Conservation (phyloP, 2,888 invertebrate species). For the Podabrus alpinus region DNA sequence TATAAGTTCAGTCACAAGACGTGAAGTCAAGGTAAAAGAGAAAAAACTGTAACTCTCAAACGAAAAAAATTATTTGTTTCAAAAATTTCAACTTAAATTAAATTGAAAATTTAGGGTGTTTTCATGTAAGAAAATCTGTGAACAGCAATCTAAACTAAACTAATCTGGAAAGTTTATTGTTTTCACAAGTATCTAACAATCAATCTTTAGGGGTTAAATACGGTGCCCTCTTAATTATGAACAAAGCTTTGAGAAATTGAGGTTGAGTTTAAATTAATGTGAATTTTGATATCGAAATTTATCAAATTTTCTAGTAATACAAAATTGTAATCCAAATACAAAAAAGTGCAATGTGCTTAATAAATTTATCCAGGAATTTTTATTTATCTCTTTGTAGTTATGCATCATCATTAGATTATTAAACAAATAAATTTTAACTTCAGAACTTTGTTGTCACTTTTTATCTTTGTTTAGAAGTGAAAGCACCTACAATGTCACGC, state of each 20-base stretch:
- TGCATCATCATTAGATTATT: not conserved
- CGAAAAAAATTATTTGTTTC: too few relatives aligned
- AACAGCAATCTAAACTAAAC: too few relatives aligned
- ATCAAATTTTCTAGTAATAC: not conserved
- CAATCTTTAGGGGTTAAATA: not conserved
- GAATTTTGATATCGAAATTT: not conserved
- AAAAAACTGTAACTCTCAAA: too few relatives aligned
- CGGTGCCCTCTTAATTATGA: not conserved
- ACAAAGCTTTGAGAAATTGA: not conserved
- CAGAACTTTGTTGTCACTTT: not conserved
- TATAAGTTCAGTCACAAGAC: too few relatives aligned
- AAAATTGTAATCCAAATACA: not conserved
- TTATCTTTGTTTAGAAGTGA: constrained; percentile 22
- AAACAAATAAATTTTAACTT: not conserved
- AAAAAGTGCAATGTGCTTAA: not conserved
- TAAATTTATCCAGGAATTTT: not conserved
- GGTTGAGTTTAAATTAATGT: not conserved
- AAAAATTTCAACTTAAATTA: too few relatives aligned
- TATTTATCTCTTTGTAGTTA: not conserved
- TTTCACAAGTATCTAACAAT: too few relatives aligned
- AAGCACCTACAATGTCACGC: constrained; percentile 13
- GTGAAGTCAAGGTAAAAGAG: too few relatives aligned
- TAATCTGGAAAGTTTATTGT: too few relatives aligned
- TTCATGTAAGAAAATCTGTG: too few relatives aligned
- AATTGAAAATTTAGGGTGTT: too few relatives aligned